phyloP scores from a whole-genome alignment of 2,797 vertebrate genomes.

The Poeciliopsis gracilis region DNA sequence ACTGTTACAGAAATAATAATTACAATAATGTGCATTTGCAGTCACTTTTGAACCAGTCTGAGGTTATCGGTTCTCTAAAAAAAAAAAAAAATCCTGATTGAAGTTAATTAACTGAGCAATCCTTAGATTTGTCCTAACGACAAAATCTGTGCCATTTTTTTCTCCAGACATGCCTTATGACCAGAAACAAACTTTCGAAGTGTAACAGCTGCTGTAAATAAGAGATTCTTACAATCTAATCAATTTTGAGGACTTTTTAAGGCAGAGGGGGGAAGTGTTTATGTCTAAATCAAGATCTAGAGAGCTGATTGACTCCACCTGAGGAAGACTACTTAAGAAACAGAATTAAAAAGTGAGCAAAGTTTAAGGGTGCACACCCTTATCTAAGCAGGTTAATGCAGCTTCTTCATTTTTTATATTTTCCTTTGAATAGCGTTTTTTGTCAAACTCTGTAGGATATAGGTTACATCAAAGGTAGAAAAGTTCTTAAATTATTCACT shows the following conservation, averaged over 20 bases:
- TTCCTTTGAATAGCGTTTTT: neutral
- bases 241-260: neutral
- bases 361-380: neutral
- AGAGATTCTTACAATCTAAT: neutral
- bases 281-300: neutral
- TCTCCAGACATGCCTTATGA: neutral
- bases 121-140: neutral
- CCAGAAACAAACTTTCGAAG: neutral
- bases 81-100: neutral
- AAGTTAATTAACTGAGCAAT: neutral
- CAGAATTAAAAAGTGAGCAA: neutral
- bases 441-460: neutral
- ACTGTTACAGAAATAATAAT: neutral
- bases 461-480: neutral
- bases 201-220: neutral
- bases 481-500: neutral
- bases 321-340: neutral
- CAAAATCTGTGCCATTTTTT: neutral
- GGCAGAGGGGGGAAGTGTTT: neutral
- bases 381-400: neutral
- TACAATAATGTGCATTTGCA: neutral
- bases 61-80: neutral
- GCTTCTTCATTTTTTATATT: neutral
- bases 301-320: neutral
- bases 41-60: neutral